These are phyloP conservation scores for Peromyscus leucopus DNA, from an alignment of 2,113 vertebrate species.

Conservation along the genomic window DNA sequence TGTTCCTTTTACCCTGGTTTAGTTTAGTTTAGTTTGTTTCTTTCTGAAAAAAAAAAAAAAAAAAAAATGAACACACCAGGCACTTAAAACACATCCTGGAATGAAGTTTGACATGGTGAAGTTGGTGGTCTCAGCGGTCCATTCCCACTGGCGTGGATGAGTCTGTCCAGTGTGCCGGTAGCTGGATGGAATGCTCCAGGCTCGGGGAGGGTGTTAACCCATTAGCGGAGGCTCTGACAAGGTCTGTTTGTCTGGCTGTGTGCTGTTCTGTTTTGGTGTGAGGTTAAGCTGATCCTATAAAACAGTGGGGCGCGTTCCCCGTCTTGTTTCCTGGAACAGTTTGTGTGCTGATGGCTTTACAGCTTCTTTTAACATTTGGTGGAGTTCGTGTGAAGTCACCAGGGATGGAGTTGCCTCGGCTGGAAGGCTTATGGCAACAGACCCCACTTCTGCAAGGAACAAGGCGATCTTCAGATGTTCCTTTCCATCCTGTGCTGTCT, in stretches of 20 bases:
- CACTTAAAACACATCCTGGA: not conserved
- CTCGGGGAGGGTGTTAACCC: not conserved
- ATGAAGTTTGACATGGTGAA: not conserved
- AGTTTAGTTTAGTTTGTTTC: not conserved
- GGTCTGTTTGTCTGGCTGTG: not conserved
- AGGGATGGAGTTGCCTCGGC: not conserved
- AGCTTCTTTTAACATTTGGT: not conserved
- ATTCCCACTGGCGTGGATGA: not conserved
- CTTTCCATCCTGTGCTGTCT: not conserved
- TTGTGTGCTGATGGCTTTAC: not conserved
- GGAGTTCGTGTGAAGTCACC: not conserved
- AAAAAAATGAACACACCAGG: not conserved
- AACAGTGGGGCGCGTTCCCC: not conserved
- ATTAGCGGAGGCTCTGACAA: not conserved
- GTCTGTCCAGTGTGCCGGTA: not conserved
- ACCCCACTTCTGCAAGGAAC: not conserved
- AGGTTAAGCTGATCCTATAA: slow-evolving; percentile 14
- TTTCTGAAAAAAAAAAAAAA: not conserved
- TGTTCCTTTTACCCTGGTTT: slow-evolving; percentile 14
- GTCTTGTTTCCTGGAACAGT: not conserved
- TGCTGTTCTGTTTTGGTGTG: not conserved
- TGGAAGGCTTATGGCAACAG: not conserved
- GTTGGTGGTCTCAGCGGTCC: not conserved
- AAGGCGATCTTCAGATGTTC: not conserved
- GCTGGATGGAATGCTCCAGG: not conserved